Conservation (phyloP, 1,140 invertebrate genomes). For the Metopolophium dirhodum region DNA sequence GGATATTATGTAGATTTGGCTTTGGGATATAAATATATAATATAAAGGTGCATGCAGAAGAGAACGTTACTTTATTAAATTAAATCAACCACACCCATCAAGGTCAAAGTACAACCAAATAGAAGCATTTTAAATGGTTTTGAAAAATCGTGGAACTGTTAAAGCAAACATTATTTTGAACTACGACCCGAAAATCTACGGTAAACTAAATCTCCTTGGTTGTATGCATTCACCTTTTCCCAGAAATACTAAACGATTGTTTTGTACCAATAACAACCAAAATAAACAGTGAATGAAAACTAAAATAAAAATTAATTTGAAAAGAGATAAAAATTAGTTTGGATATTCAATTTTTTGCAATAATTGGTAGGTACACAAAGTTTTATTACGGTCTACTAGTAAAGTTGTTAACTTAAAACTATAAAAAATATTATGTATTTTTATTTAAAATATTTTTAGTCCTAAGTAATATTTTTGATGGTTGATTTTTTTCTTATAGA, state of each 20-base stretch:
- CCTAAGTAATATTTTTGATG: no score
- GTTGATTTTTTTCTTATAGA: background rate
- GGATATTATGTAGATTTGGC: background rate
- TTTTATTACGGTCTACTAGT: background rate
- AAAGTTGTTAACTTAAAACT: background rate
- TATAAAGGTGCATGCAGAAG: background rate
- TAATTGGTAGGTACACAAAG: background rate
- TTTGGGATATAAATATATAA: background rate
- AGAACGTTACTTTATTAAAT: background rate
- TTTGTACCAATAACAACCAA: background rate
- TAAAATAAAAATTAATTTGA: background rate
- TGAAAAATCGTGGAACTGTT: background rate
- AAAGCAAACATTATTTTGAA: background rate
- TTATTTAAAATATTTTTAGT: background rate
- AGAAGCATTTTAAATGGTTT: background rate
- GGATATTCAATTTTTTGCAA: background rate
- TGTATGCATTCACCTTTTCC: background rate
- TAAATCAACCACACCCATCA: conserved; percentile 1
- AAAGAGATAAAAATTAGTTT: background rate
- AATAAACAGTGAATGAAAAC: background rate
- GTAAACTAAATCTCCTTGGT: background rate
- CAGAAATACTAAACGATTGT: background rate
- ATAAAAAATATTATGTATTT: background rate
- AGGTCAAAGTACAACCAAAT: background rate
- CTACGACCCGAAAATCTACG: background rate